Conservation (phyloP, 1,140 invertebrate genomes). For the Saccostrea cuccullata region DNA sequence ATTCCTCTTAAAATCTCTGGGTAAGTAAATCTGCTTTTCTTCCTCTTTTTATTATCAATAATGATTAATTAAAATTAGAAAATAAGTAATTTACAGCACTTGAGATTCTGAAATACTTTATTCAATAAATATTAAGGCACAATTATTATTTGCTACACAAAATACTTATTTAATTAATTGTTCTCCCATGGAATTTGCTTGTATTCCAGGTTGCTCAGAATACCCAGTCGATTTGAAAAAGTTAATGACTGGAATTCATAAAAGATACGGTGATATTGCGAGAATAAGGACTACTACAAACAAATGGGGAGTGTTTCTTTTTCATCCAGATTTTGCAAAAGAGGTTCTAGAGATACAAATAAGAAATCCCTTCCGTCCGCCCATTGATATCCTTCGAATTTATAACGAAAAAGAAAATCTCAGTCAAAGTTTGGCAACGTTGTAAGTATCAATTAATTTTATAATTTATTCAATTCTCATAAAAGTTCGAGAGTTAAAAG, state of each 20-base stretch:
- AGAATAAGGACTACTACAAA: background rate
- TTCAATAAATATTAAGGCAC: background rate
- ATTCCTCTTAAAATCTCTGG: background rate
- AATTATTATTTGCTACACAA: background rate
- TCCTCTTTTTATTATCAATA: background rate
- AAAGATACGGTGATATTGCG: slow-evolving; percentile 1
- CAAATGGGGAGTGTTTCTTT: slow-evolving; percentile 10
- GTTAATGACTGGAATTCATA: background rate
- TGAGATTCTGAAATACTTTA: background rate
- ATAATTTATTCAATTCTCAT: background rate
- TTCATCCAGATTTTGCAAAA: background rate
- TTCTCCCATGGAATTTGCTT: background rate
- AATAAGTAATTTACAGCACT: background rate
- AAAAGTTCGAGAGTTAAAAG: too few species aligned
- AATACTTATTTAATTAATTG: too few species aligned
- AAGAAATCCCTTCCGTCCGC: background rate
- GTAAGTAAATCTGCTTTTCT: background rate
- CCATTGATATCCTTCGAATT: background rate
- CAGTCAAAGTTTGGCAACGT: slow-evolving; percentile 7
- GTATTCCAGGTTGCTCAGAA: background rate
- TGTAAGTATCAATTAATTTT: background rate
- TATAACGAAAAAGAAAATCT: background rate
- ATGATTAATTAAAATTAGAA: background rate
- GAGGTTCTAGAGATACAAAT: slow-evolving; percentile 3
- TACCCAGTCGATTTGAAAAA: background rate